phyloP scores from a whole-genome alignment of 2,888 invertebrate species.

The Embidobia sp. region DNA sequence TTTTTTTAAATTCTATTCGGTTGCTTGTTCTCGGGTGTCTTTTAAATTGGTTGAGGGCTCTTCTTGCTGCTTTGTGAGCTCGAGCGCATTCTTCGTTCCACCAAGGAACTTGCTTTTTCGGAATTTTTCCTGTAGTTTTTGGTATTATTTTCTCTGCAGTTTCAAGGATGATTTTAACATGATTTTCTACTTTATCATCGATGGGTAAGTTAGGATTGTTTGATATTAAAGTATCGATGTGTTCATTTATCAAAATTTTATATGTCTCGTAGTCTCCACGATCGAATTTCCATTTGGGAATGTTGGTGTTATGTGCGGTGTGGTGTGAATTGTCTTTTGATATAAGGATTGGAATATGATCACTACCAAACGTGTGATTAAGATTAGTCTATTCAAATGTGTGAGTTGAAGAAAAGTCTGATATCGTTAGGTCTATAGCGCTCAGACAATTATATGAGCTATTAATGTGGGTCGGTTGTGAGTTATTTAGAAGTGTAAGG shows the following conservation, averaged over 20 bases:
- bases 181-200: no score
- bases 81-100: not conserved
- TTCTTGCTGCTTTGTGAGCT: not conserved
- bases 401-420: not conserved
- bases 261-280: no score
- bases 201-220: no score
- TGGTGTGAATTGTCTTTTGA: no score
- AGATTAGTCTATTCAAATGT: not conserved
- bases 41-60: not conserved
- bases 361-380: not conserved
- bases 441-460: not conserved
- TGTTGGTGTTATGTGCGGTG: no score
- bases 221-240: no score
- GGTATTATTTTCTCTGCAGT: no score
- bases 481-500: not conserved
- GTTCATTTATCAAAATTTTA: no score
- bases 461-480: not conserved
- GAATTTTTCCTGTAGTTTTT: no score
- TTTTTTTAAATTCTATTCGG: not conserved
- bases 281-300: no score
- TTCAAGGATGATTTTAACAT: no score
- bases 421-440: not conserved
- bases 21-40: not conserved
- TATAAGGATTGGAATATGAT: not conserved
- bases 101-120: no score